Evolutionary conservation across 1,140 invertebrate genomes (phyloP), one percentile per base, ranked within the genome.

Genomic region (Linepithema humile): DNA sequence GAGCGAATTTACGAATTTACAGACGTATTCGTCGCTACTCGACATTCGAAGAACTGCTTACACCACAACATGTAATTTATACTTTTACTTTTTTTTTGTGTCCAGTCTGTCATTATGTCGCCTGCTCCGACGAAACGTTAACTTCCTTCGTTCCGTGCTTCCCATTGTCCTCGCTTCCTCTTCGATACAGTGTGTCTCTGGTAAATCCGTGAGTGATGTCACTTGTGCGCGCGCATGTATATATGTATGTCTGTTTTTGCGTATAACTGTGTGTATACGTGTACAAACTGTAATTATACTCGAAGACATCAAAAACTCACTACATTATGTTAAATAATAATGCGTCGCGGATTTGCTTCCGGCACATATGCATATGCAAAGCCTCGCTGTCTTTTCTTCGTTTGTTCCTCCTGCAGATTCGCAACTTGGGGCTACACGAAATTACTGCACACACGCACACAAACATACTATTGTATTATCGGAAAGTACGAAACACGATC

Each of bases 271-370:
- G 83, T 89, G 90, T 89, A 55, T 83, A 85, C 35, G 92, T 93
- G 92, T 93, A 94, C 91, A 94, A 94, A 94, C 91, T 93, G 93
- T 93, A 93, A 93, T 92, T 94, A 94, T 94, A 93, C 90, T 94
- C 92, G 91, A 94, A 94, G 93, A 94, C 94, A 94, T 94, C 94
- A 92, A 94, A 94, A 94, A 94, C 91, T 93, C 93, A 91, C 93
- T 94, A 94, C 93, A 89, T 94, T 91, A 93, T 92, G 88, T 93
- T 93, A 92, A 93, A 93, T 94, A 92, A 94, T 88, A 89, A 91
- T 88, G 87, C 88, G 85, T 85, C 92, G 90, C 91, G 93, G 89
- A 94, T 93, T 92, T 91, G 90, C 87, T 85, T 73, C 72, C 75
- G 53, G 60, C 40, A 15, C 75, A 35, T 10, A 55, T 57, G 20